phyloP scores from a whole-genome alignment of 37 sponge, comb jelly and placozoan species.

The Bolinopsis microptera region DNA sequence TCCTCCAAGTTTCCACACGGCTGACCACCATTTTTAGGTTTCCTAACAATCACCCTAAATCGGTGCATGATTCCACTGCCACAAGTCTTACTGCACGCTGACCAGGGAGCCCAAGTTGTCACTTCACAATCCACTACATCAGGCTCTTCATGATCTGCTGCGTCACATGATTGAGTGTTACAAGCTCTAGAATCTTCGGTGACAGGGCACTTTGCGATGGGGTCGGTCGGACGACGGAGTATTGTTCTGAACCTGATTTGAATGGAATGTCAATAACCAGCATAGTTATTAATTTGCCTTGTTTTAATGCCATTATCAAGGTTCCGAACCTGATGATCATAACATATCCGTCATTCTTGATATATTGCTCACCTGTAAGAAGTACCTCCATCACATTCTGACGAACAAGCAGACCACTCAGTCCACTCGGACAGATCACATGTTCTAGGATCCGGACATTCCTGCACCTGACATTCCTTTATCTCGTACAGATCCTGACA shows the following conservation, averaged over 20 bases:
- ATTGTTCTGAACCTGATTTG: conserved; percentile 24
- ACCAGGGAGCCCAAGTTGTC: conserved; percentile 59
- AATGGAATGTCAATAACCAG: no score
- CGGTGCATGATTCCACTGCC: conserved; percentile 34
- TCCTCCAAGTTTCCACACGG: conserved; percentile 32
- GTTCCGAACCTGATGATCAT: no score
- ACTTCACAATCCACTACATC: conserved; percentile 35
- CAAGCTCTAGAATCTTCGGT: conserved; percentile 25
- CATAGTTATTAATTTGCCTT: no score
- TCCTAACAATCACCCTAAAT: conserved; percentile 55
- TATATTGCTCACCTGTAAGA: not conserved
- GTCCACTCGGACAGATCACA: conserved; percentile 45
- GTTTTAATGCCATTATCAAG: no score
- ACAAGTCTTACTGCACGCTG: conserved; percentile 50
- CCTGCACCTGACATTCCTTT: not conserved
- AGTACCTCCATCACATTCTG: not conserved
- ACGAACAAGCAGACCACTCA: conserved; percentile 43
- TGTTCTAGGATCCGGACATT: not conserved
- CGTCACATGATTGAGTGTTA: not conserved
- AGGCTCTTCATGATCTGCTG: not conserved
- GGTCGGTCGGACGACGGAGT: not conserved
- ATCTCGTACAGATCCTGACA: conserved; percentile 31
- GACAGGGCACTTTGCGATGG: not conserved
- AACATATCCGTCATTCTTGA: no score
- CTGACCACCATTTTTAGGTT: conserved; percentile 27